Evolutionary conservation across 2,113 vertebrate genomes (phyloP), one percentile per base, ranked within the genome.

Genomic region (Charina bottae): DNA sequence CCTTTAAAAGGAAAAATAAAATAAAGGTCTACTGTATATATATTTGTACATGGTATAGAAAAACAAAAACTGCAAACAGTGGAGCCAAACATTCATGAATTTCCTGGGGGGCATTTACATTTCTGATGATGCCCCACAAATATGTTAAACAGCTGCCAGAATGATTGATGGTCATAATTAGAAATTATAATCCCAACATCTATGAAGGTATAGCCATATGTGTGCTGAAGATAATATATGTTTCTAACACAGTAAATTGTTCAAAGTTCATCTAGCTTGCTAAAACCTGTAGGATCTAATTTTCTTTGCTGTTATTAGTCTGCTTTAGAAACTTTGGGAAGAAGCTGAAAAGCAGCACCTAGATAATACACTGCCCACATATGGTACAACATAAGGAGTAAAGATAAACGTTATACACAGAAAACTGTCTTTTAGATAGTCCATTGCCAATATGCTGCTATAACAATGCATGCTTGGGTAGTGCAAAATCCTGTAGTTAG

Each of bases 401-500:
- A 88, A 11, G 53, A 0, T 83, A 21, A 91, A 87, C 56, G 93
- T 46, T 56, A 21, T n/a, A 60, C 17, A 49, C 1, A 24, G 42
- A 26, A 59, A 85, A 84, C 55, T 37, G n/a, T 78, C 5, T 78
- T 88, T 90, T 59, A 83, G 84, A 19, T 64, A 37, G 55, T 24
- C 89, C 78, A 59, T 21, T 94, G n/a, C 88, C 95, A 94, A 59
- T 49, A 90, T 21, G 68, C 59, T 91, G 72, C 8, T 89, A 33
- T 91, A 5, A 85, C 60, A 0, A 90, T 86, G 91, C 93, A 90
- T 59, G 92, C 94, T 89, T 94, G 49, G 21, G 5, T 91, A 94
- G 62, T 90, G 91, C 12, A 33, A 68, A 94, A 87, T 93, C 92
- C 93, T 95, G 88, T 95, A 93, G 89, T 33, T 92, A 85, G 58